Conservation (phyloP, 2,797 vertebrate species). For the Microctenopoma steveboyesi region DNA sequence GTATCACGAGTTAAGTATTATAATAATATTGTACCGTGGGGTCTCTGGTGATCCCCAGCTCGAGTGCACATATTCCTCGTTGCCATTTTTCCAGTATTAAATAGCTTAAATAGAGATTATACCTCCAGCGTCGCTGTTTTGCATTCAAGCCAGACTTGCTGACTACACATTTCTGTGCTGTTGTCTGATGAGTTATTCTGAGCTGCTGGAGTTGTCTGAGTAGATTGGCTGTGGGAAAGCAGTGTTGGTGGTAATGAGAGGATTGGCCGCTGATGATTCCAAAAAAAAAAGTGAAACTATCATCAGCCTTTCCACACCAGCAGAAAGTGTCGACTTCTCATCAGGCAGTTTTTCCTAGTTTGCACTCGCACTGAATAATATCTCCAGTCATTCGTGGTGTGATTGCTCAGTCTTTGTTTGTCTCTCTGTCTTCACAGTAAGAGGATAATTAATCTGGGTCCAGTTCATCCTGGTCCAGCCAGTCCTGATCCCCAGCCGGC, state of each 20-base stretch:
- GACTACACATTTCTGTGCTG: slow-evolving; percentile 37
- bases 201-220: slow-evolving; percentile 16
- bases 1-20: too few species aligned
- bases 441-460: slow-evolving; percentile 93
- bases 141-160: slow-evolving; percentile 47
- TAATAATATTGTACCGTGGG: too few species aligned
- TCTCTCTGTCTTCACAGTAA: slow-evolving; percentile 83
- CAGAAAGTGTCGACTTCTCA: slow-evolving; percentile 8
- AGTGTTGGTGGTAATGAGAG: slow-evolving; percentile 24
- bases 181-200: slow-evolving; percentile 36
- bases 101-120: slow-evolving; percentile 13
- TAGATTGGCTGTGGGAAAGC: slow-evolving; percentile 17
- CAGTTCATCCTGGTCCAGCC: slow-evolving; percentile 90
- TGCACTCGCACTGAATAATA: slow-evolving; percentile 3
- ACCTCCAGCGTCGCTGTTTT: slow-evolving; percentile 31
- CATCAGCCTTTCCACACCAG: neutral
- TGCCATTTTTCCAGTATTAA: slow-evolving; percentile 8
- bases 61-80: neutral
- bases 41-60: too few species aligned
- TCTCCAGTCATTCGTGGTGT: neutral
- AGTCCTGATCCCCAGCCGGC: slow-evolving; percentile 92
- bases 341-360: slow-evolving; percentile 8
- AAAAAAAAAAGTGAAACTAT: slow-evolving; percentile 8
- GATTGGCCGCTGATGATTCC: slow-evolving; percentile 25
- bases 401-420: slow-evolving; percentile 32